A percentile compares a stretch with the other conserved stretches of the same genome.
phyloP scores from a whole-genome alignment of 2,888 invertebrate genomes.

The Diploptera punctata region DNA sequence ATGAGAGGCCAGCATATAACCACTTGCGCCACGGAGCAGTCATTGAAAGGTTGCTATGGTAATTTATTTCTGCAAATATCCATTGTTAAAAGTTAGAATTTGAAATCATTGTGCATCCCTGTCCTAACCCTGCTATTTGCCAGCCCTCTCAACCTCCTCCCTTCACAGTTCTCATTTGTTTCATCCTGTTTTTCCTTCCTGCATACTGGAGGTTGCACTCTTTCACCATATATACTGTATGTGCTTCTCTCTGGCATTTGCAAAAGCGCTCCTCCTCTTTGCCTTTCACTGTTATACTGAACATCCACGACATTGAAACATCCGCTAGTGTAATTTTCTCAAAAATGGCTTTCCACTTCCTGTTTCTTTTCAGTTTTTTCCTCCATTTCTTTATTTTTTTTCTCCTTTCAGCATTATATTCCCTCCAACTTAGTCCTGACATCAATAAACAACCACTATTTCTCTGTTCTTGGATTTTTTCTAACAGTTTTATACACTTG shows the following conservation, averaged over 20 bases:
- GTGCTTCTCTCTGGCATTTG: background rate
- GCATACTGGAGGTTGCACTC: background rate
- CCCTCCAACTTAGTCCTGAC: conserved; percentile 8
- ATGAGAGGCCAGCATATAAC: too few relatives aligned
- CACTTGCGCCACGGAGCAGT: too few relatives aligned
- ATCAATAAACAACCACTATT: conserved; percentile 9
- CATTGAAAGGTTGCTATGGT: too few relatives aligned
- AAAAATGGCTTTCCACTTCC: conserved; percentile 22
- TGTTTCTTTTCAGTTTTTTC: background rate
- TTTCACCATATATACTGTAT: background rate
- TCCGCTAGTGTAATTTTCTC: conserved; percentile 6
- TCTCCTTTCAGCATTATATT: background rate
- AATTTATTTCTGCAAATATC: too few relatives aligned
- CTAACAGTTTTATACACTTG: conserved; percentile 4
- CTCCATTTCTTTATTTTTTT: background rate
- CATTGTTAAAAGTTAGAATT: too few relatives aligned
- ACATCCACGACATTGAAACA: conserved; percentile 20
- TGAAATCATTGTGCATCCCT: too few relatives aligned
- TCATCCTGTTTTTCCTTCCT: conserved; percentile 9
- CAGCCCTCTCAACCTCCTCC: background rate
- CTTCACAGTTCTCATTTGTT: conserved; percentile 1
- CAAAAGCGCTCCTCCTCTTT: background rate
- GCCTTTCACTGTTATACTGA: background rate
- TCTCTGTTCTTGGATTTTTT: background rate
- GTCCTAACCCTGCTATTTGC: too few relatives aligned